Base-by-base conservation (phyloP, 2,797 vertebrate species). In the Helarctos malayanus region DNA sequence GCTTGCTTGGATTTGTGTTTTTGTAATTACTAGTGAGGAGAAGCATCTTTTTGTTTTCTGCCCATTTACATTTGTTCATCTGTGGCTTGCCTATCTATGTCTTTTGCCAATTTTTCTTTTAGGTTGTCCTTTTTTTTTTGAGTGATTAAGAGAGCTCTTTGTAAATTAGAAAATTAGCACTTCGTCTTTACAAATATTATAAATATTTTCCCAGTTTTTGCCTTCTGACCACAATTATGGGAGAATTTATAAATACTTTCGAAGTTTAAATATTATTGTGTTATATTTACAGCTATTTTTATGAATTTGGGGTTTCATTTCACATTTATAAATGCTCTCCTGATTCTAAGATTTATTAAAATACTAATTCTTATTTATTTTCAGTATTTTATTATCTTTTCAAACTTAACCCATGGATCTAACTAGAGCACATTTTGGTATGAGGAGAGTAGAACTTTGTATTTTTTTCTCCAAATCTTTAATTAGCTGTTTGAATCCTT, bases 281-380 rank as follows among this genome's bases (percentile, higher is more conserved):
- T 75, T 92, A 41, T 52, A 84, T 56, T 78, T 78, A 63, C 38
- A 65, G 38, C 11, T 78, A 71, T 45, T 85, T 95, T 84, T 94
- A 80, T 84, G 71, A 45, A 8, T 27, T 91, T 47, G 89, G 54
- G 29, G 12, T 52, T 83, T 91, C 23, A 82, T 54, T n/a, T 54
- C 57, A 63, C 54, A 21, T 15, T 93, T 21, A 73, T 21, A 75
- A 94, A 69, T 80, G 32, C 11, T 75, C 80, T 52, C 56, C 29
- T 96, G 18, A 68, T 18, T 95, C 73, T 18, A 88, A 78, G 57
- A 95, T 89, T 86, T 94, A 89, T 91, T 84, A 84, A 95, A 75
- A 95, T 76, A 38, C 15, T 45, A 69, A 84, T 63, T 93, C 18
- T 91, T 56, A 63, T 63, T 85, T 73, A 57, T 96, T 95, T 82